phyloP scores from a whole-genome alignment of 2,888 invertebrate species.

The Chymomyza caudatula region DNA sequence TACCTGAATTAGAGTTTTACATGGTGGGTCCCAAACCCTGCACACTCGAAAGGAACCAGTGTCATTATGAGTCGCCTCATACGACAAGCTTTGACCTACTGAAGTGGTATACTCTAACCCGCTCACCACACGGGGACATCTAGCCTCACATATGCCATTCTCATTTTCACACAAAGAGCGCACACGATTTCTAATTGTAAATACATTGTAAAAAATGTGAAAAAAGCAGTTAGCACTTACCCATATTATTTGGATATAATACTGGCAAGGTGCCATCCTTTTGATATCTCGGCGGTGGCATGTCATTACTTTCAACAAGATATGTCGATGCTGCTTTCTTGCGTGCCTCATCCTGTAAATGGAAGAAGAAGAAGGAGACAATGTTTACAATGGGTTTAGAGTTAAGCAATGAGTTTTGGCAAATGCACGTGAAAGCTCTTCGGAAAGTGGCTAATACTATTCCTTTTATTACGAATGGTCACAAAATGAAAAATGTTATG shows the following conservation, averaged over 20 bases:
- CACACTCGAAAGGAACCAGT: no score
- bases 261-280: constrained; percentile 84
- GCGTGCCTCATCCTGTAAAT: constrained; percentile 76
- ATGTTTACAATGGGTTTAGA: constrained; percentile 11
- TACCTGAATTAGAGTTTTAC: no score
- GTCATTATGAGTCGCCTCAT: no score
- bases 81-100: no score
- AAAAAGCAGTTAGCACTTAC: constrained; percentile 68
- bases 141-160: no score
- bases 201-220: neutral
- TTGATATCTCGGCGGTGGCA: constrained; percentile 81
- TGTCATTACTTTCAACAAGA: constrained; percentile 79
- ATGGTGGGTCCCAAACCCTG: no score
- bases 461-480: neutral
- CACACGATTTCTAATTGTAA: no score
- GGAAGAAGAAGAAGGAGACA: constrained; percentile 17
- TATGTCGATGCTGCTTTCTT: constrained; percentile 82
- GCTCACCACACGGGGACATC: no score
- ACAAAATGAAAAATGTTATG: neutral
- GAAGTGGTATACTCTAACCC: no score
- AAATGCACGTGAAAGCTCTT: neutral
- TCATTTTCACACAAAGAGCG: no score
- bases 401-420: neutral
- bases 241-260: constrained; percentile 81
- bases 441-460: neutral